Evolutionary conservation across 2,113 vertebrate genomes (phyloP).

Genomic region (Hippocampus comes): DNA sequence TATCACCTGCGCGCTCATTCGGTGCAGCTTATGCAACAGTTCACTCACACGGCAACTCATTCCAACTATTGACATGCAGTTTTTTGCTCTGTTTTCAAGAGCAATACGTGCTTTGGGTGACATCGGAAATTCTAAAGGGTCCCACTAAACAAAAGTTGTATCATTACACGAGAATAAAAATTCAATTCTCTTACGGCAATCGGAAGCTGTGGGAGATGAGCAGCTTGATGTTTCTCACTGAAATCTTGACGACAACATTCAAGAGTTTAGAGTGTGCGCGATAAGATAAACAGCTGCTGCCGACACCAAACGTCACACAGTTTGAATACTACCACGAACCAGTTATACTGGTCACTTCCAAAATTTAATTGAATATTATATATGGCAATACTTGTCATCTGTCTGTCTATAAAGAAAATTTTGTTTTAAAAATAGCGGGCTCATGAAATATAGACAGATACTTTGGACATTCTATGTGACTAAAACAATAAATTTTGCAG

Average conservation of each 20-base stretch:
- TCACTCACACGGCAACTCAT: neutral
- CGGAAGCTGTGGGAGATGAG: neutral
- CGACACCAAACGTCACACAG: neutral
- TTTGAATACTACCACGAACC: neutral
- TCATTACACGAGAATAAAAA: too few relatives aligned
- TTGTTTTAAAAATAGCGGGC: neutral
- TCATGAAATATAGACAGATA: neutral
- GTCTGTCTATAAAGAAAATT: too few relatives aligned
- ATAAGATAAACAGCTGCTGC: conserved; percentile 2
- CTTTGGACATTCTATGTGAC: neutral
- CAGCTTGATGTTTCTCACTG: neutral
- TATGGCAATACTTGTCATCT: neutral
- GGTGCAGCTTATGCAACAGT: neutral
- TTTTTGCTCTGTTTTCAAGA: neutral
- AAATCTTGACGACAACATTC: neutral
- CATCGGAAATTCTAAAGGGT: neutral
- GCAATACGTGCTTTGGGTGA: neutral
- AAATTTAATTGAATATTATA: neutral
- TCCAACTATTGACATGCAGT: neutral
- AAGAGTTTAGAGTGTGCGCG: neutral
- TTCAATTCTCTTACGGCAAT: neutral
- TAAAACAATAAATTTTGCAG: neutral
- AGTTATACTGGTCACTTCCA: neutral
- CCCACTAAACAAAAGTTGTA: neutral
- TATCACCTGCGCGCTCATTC: conserved; percentile 4